A percentile compares a stretch with the other conserved stretches of the same genome.
Conservation (phyloP, 2,888 invertebrate species). For the Cyclophora punctaria region DNA sequence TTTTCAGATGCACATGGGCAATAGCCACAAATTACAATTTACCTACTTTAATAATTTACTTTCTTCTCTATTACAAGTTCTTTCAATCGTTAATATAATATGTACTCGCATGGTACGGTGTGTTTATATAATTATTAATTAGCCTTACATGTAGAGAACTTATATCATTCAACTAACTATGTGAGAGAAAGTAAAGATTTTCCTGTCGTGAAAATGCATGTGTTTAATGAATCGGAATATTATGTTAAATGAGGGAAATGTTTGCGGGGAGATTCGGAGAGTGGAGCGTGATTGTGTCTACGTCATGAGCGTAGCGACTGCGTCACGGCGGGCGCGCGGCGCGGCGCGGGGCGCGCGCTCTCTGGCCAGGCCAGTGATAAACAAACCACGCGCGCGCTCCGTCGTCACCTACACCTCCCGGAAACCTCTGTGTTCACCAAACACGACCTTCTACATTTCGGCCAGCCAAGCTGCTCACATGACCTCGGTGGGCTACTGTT, state of each 20-base stretch:
- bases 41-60: too few relatives aligned
- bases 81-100: too few relatives aligned
- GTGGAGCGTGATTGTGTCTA: constrained; percentile 17
- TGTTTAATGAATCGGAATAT: constrained; percentile 23
- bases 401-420: constrained; percentile 54
- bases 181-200: too few relatives aligned
- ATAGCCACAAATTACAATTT: too few relatives aligned
- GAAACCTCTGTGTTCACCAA: constrained; percentile 56
- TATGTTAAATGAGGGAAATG: constrained; percentile 16
- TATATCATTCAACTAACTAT: too few relatives aligned
- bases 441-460: constrained; percentile 25
- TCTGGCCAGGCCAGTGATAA: constrained; percentile 38
- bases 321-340: constrained; percentile 17
- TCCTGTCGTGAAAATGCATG: background rate
- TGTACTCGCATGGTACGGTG: too few relatives aligned
- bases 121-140: too few relatives aligned
- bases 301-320: constrained; percentile 19
- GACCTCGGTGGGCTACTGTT: constrained; percentile 63
- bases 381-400: constrained; percentile 50
- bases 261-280: constrained; percentile 3
- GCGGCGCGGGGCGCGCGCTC: constrained; percentile 24
- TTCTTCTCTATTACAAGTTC: too few relatives aligned
- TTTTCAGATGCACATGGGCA: too few relatives aligned
- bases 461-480: constrained; percentile 36
- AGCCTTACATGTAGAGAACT: too few relatives aligned